Conservation (phyloP, 2,888 invertebrate species). For the Cerastis rubricosa region DNA sequence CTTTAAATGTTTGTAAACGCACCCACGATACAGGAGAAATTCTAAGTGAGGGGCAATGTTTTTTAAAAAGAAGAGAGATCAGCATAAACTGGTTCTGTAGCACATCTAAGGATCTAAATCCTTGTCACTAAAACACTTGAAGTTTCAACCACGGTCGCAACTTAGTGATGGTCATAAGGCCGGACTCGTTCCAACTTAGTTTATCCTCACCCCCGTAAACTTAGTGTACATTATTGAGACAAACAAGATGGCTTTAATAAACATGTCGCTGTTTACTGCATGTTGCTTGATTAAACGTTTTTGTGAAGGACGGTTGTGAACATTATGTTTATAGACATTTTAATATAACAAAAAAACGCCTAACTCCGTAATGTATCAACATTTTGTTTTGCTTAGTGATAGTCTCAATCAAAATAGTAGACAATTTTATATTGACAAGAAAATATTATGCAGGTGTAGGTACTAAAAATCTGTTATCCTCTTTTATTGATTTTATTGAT, state of each 20-base stretch:
- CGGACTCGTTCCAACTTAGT: constrained; percentile 62
- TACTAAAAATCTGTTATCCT: not conserved
- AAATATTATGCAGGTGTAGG: not conserved
- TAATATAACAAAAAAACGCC: not conserved
- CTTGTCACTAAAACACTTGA: constrained; percentile 44
- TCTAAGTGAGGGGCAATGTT: no score
- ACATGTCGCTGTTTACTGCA: constrained; percentile 32
- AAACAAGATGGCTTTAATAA: constrained; percentile 56
- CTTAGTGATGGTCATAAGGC: constrained; percentile 57
- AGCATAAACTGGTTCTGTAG: no score
- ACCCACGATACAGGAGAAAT: no score
- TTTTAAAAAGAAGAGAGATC: no score
- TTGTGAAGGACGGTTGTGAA: constrained; percentile 6
- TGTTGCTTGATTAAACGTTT: constrained; percentile 38
- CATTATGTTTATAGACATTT: not conserved
- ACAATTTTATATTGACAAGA: not conserved
- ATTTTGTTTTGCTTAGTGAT: not conserved
- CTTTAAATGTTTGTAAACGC: no score
- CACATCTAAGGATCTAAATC: not conserved
- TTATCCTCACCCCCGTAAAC: constrained; percentile 46
- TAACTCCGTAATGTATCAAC: not conserved
- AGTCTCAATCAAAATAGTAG: not conserved
- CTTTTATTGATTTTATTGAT: no score
- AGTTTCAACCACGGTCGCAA: constrained; percentile 21
- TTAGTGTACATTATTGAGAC: constrained; percentile 59